A percentile compares a stretch with the other conserved stretches of the same genome.
phyloP scores from a whole-genome alignment of 2,797 vertebrate species.

The Neoniphon sammara region DNA sequence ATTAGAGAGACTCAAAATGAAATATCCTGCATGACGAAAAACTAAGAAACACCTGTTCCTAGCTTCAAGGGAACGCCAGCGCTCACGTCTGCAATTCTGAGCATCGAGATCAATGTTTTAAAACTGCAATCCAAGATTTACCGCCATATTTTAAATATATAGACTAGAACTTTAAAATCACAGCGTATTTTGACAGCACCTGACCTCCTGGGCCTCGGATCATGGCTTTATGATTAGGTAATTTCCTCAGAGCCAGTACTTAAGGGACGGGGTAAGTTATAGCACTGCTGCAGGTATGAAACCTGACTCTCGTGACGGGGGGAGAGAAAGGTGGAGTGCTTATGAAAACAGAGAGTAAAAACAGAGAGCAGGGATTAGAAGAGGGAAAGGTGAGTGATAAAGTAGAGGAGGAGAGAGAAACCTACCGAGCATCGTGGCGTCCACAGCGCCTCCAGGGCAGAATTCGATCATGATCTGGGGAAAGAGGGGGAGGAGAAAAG shows the following conservation, averaged over 20 bases:
- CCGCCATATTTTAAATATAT: too few relatives aligned
- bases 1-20: too few relatives aligned
- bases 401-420: not conserved
- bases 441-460: slow-evolving; percentile 94
- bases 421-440: slow-evolving; percentile 96
- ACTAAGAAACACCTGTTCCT: too few relatives aligned
- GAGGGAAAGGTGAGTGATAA: not conserved
- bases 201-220: not conserved
- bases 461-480: slow-evolving; percentile 98
- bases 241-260: not conserved
- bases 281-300: slow-evolving; percentile 5
- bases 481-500: slow-evolving; percentile 32
- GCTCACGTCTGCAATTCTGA: not conserved
- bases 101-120: too few relatives aligned
- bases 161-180: too few relatives aligned
- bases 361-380: not conserved
- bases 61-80: not conserved
- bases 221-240: not conserved
- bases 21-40: too few relatives aligned
- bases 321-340: not conserved
- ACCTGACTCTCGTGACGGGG: not conserved
- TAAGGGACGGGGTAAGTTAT: slow-evolving; percentile 6
- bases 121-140: too few relatives aligned
- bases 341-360: not conserved
- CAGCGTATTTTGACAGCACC: not conserved